Conservation (phyloP, 2,888 invertebrate species). For the Epiblema foenella region DNA sequence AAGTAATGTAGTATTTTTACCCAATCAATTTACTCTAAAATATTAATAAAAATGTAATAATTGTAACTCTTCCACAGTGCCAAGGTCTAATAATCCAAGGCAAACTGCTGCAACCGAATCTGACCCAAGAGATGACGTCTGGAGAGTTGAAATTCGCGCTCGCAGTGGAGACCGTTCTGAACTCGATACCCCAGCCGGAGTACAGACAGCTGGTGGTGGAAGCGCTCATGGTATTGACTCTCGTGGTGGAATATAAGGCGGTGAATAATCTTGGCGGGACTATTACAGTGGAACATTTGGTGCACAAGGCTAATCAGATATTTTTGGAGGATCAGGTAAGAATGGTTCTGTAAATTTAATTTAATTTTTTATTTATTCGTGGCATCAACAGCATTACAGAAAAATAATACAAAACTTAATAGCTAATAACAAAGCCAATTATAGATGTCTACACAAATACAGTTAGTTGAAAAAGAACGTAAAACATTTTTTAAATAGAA, state of each 20-base stretch:
- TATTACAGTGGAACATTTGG: constrained; percentile 95
- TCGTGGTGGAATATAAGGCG: constrained; percentile 95
- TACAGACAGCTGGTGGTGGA: constrained; percentile 98
- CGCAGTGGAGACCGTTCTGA: constrained; percentile 98
- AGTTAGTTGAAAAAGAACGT: too few relatives aligned
- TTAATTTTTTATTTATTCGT: too few relatives aligned
- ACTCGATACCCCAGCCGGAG: constrained; percentile 98
- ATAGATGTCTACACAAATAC: too few relatives aligned
- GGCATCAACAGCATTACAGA: too few relatives aligned
- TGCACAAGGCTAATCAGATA: constrained; percentile 96
- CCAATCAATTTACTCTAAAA: too few relatives aligned
- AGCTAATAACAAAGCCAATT: too few relatives aligned
- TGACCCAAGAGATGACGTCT: constrained; percentile 99
- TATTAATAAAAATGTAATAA: too few relatives aligned
- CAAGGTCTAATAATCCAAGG: constrained; percentile 97
- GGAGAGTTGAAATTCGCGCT: constrained; percentile 99
- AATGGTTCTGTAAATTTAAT: not conserved
- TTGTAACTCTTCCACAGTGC: constrained; percentile 82
- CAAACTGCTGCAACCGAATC: constrained; percentile 93
- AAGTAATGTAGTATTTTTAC: too few relatives aligned
- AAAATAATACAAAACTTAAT: too few relatives aligned
- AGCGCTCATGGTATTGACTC: constrained; percentile 97
- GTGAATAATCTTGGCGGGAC: constrained; percentile 90
- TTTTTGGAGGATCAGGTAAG: constrained; percentile 97
- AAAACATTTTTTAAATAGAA: too few relatives aligned